Percentiles rank a stretch among this genome's conserved stretches.
Conservation (phyloP, 2,797 vertebrate species). For the Acropternis orthonyx region DNA sequence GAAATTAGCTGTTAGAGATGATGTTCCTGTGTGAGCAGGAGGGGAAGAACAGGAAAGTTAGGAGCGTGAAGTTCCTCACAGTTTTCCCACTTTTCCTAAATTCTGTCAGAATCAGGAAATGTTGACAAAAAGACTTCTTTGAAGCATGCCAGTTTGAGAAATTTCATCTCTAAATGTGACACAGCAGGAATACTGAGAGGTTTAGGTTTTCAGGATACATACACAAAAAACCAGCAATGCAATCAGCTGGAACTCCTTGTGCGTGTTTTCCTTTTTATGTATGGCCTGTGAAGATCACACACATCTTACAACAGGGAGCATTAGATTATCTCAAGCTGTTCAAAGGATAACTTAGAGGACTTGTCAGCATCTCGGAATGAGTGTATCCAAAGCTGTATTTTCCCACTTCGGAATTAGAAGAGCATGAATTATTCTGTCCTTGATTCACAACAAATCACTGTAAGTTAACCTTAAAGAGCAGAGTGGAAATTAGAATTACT, state of each 20-base stretch:
- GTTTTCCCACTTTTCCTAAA: background rate
- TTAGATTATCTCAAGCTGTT: conserved; percentile 7
- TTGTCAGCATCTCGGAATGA: conserved; percentile 13
- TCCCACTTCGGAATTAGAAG: background rate
- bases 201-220: background rate
- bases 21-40: background rate
- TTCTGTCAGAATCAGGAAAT: background rate
- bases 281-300: background rate
- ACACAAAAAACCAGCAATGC: background rate
- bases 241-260: background rate
- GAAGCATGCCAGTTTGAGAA: background rate
- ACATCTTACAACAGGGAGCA: background rate
- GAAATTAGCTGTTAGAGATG: background rate
- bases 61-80: background rate
- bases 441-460: background rate
- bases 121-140: background rate
- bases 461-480: conserved; percentile 3
- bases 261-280: background rate
- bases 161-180: background rate
- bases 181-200: background rate
- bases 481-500: background rate
- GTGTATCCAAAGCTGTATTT: background rate
- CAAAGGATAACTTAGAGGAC: conserved; percentile 6
- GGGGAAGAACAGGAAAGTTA: background rate
- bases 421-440: background rate